Percentiles rank a stretch among this genome's conserved stretches.
These are phyloP conservation scores for Tenrec ecaudatus DNA, from an alignment of 2,113 vertebrate species.

Conservation along the genomic window DNA sequence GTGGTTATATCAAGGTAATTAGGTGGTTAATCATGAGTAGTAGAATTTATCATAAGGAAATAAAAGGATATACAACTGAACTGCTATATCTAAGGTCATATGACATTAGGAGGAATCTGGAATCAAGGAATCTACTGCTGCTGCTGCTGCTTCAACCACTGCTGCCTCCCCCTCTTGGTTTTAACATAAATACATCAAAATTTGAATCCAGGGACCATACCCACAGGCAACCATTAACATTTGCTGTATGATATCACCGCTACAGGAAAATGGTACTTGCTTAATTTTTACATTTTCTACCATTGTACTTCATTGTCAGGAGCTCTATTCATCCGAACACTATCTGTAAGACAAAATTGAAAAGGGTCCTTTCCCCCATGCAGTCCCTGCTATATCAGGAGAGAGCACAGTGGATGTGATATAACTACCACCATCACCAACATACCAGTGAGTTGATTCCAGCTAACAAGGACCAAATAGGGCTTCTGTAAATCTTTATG, in stretches of 20 bases:
- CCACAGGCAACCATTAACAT: not conserved
- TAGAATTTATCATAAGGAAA: not conserved
- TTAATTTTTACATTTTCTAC: not conserved
- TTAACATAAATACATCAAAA: not conserved
- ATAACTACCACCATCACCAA: too few relatives aligned
- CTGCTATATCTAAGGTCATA: rapidly evolving
- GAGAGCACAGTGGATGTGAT: not conserved
- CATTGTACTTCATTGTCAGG: not conserved
- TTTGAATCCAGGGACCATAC: not conserved
- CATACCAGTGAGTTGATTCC: too few relatives aligned
- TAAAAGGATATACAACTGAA: not conserved
- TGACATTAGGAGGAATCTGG: too few relatives aligned
- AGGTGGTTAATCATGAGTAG: not conserved
- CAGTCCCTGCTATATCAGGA: not conserved
- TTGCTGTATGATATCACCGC: not conserved
- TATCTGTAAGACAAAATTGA: not conserved
- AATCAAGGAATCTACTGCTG: not conserved
- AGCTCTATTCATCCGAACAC: not conserved
- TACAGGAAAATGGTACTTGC: not conserved
- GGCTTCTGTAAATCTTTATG: too few relatives aligned
- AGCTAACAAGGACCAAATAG: too few relatives aligned
- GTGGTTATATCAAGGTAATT: not conserved
- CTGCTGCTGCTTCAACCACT: too few relatives aligned
- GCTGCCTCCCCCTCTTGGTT: not conserved
- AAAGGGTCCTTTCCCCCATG: not conserved